phyloP scores from a whole-genome alignment of 2,113 vertebrate species.

The Protobothrops mucrosquamatus region DNA sequence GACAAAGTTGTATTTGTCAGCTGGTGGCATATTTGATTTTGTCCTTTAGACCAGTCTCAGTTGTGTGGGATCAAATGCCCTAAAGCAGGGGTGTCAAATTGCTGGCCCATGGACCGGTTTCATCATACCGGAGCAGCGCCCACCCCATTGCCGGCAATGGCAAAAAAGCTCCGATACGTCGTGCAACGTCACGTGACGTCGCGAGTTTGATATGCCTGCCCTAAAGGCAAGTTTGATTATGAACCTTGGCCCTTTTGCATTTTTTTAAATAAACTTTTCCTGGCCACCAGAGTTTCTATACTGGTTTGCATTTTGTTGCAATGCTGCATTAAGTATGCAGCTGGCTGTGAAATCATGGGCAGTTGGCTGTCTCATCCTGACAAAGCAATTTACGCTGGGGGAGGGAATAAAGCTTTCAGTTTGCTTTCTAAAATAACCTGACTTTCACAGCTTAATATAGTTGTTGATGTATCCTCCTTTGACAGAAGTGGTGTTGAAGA shows the following conservation, averaged over 20 bases:
- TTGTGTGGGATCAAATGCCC: too few species aligned
- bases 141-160: too few species aligned
- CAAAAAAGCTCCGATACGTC: too few species aligned
- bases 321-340: neutral
- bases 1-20: neutral
- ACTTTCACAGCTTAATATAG: neutral
- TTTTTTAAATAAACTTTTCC: neutral
- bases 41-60: neutral
- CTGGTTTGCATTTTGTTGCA: neutral
- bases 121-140: too few species aligned
- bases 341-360: accelerated
- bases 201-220: too few species aligned
- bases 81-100: too few species aligned
- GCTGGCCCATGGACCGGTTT: too few species aligned
- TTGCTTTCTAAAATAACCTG: neutral
- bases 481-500: accelerated
- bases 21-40: neutral
- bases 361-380: neutral
- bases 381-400: neutral
- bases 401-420: neutral
- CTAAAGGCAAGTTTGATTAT: too few species aligned
- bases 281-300: neutral
- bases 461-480: neutral
- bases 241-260: neutral
- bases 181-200: too few species aligned